Percentiles rank a stretch among this genome's conserved stretches.
phyloP scores from a whole-genome alignment of 1,140 invertebrate genomes.

The Drosophila nasuta region DNA sequence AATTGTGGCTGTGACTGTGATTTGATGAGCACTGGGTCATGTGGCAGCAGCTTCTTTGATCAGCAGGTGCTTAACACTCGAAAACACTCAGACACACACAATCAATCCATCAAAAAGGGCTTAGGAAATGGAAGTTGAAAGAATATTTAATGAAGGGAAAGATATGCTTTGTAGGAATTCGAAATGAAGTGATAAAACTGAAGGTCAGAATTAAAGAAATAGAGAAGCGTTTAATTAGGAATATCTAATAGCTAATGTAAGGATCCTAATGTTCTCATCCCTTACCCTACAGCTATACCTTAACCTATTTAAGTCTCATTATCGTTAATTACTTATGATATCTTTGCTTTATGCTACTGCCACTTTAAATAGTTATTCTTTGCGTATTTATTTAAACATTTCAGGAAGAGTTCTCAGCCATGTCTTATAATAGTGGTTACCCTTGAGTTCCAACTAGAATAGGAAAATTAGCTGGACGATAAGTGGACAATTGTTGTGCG shows the following conservation, averaged over 20 bases:
- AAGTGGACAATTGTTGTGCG: conserved; percentile 68
- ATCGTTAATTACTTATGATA: neutral
- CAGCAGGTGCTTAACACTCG: conserved; percentile 15
- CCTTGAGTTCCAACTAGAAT: conserved; percentile 29
- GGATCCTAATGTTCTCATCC: neutral
- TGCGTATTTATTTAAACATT: neutral
- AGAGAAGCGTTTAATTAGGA: neutral
- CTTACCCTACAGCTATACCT: neutral
- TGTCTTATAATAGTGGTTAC: neutral
- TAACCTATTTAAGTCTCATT: neutral
- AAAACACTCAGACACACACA: conserved; percentile 1
- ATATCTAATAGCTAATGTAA: neutral
- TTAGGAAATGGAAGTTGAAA: neutral
- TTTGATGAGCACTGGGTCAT: conserved; percentile 36
- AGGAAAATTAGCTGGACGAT: conserved; percentile 57
- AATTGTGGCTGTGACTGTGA: conserved; percentile 37
- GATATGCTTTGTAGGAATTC: neutral
- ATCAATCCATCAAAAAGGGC: conserved; percentile 13
- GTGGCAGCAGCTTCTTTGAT: conserved; percentile 5
- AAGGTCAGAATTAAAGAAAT: neutral
- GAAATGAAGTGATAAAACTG: neutral
- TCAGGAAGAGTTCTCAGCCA: conserved; percentile 20
- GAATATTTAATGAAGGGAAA: neutral
- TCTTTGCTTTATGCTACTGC: neutral
- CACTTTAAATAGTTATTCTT: conserved; percentile 3